Evolutionary conservation across 2,888 invertebrate species (phyloP).

Genomic region (Scaptodrosophila latifasciaeformis): DNA sequence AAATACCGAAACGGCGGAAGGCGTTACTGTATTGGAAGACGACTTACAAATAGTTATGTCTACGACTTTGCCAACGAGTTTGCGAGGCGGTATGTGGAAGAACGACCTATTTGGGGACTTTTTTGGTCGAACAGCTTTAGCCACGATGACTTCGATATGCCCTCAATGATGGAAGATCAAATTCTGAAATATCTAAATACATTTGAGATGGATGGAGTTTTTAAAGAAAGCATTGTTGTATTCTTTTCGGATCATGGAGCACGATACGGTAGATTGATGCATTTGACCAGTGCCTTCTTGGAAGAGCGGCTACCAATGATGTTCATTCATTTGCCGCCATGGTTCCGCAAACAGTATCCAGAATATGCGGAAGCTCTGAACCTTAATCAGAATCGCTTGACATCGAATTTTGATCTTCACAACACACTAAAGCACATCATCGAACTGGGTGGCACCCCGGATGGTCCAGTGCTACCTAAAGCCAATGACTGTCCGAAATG

Average conservation of each 20-base stretch:
- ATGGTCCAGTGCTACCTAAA: slow-evolving; percentile 29
- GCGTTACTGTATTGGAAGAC: slow-evolving; percentile 78
- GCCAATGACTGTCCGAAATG: slow-evolving; percentile 79
- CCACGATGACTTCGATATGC: slow-evolving; percentile 80
- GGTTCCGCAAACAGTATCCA: slow-evolving; percentile 78
- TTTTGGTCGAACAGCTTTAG: slow-evolving; percentile 86
- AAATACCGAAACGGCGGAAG: slow-evolving; percentile 45
- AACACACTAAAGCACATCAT: slow-evolving; percentile 81
- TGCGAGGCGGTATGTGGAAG: slow-evolving; percentile 77
- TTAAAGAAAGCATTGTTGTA: slow-evolving; percentile 80
- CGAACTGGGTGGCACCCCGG: slow-evolving; percentile 65
- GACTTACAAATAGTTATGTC: slow-evolving; percentile 79
- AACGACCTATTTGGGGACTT: slow-evolving; percentile 81
- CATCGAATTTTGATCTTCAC: slow-evolving; percentile 84
- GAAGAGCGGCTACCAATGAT: slow-evolving; percentile 85
- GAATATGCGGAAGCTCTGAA: slow-evolving; percentile 76
- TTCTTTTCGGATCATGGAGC: slow-evolving; percentile 86
- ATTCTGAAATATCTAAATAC: slow-evolving; percentile 78
- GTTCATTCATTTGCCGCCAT: slow-evolving; percentile 80
- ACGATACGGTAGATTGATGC: slow-evolving; percentile 81
- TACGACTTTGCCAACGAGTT: slow-evolving; percentile 81
- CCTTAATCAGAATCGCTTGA: slow-evolving; percentile 79
- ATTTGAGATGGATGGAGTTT: slow-evolving; percentile 77
- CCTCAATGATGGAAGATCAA: slow-evolving; percentile 80
- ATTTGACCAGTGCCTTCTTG: slow-evolving; percentile 81